Evolutionary conservation across 1,140 invertebrate genomes (phyloP), one percentile per base, ranked within the genome.

Genomic region (Theocolax elegans): DNA sequence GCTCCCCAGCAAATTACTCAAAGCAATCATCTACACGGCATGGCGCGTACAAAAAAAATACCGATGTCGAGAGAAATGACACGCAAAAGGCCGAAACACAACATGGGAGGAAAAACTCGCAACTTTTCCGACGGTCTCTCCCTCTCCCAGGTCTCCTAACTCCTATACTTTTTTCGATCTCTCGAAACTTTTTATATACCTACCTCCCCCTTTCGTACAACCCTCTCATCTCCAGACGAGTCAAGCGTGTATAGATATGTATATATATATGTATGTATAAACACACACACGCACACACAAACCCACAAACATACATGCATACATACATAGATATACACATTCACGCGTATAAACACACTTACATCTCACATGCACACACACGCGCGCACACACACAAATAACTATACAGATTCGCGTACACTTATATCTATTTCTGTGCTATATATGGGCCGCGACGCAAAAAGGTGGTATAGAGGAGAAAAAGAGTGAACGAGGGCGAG

Each of bases 21-120:
- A n/a, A n/a, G n/a, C n/a, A n/a, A n/a, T n/a, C n/a, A n/a, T n/a
- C n/a, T n/a, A n/a, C n/a, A n/a, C n/a, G n/a, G n/a, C n/a, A n/a
- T n/a, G n/a, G n/a, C n/a, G n/a, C n/a, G n/a, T n/a, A n/a, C n/a
- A n/a, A n/a, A n/a, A n/a, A n/a, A n/a, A n/a, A n/a, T n/a, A n/a
- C 7, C 35, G 27, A 54, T 23, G 44, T 51, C 10, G 42, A 68
- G 38, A 53, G 27, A 60, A 69, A 46, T 63, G 27, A 56, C 51
- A 46, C 49, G 29, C 15, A 56, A 53, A 70, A 40, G 35, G 48
- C n/a, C 46, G 8, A 56, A 46, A 42, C 25, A 67, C 31, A 67
- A 40, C 25, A 67, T 1, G 29, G n/a, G 21, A 59, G 13, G 27
- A 15, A 63, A 81, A 83, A 79, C 76, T 75, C 53, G 78, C 76